Conservation (phyloP, 1,140 invertebrate species). For the Saxidomus purpurata region DNA sequence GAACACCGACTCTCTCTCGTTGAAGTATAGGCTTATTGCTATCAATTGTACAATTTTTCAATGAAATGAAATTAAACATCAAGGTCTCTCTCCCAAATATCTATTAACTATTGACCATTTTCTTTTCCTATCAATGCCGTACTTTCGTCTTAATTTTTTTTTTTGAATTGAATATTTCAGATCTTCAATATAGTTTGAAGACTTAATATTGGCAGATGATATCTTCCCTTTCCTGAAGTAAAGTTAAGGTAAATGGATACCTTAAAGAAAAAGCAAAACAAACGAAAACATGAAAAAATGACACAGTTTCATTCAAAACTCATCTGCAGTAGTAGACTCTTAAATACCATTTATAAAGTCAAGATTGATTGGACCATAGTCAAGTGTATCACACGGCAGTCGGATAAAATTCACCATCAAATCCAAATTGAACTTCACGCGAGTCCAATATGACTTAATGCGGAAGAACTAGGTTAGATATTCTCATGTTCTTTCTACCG, state of each 20-base stretch:
- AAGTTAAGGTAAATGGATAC: not conserved
- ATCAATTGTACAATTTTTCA: constrained; percentile 42
- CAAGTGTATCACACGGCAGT: no score
- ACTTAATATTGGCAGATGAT: constrained; percentile 14
- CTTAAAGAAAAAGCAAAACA: not conserved
- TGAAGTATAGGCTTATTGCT: not conserved
- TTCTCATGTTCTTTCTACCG: no score
- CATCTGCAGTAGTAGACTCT: no score
- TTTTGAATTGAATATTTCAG: not conserved
- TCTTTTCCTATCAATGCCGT: constrained; percentile 5
- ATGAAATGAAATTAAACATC: constrained; percentile 53
- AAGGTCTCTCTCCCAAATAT: not conserved
- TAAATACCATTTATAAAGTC: no score
- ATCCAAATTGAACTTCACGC: no score
- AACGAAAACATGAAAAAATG: no score
- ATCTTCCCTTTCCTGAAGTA: not conserved
- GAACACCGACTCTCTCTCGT: not conserved
- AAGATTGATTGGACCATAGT: no score
- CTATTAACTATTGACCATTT: constrained; percentile 46
- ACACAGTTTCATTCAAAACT: no score
- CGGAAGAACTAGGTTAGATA: no score
- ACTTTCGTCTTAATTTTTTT: not conserved
- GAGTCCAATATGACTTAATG: no score
- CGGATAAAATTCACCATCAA: no score
- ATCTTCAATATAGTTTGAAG: not conserved